phyloP scores from a whole-genome alignment of 2,888 invertebrate genomes.

The Pterostichus niger region DNA sequence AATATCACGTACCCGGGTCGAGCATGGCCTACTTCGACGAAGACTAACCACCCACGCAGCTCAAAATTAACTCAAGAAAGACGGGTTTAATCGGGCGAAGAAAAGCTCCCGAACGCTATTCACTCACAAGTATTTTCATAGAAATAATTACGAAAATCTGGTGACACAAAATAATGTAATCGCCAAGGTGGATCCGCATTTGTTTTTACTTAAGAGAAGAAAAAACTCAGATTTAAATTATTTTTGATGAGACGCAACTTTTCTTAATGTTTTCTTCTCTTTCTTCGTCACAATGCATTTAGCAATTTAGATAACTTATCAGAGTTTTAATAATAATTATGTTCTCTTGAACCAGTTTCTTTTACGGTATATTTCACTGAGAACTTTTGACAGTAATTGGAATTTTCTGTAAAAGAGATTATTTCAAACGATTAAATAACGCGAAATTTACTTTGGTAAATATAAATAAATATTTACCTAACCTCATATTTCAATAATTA shows the following conservation, averaged over 20 bases:
- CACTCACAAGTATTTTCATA: not conserved
- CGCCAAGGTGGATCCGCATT: not conserved
- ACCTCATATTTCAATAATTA: slow-evolving; percentile 23
- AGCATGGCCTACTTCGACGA: slow-evolving; percentile 8
- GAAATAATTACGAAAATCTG: slow-evolving; percentile 30
- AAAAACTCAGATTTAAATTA: slow-evolving; percentile 20
- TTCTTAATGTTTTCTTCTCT: slow-evolving; percentile 20
- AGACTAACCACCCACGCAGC: not conserved
- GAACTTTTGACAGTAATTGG: slow-evolving; percentile 40
- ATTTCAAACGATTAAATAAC: slow-evolving; percentile 34
- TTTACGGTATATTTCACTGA: not conserved
- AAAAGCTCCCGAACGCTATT: too few species aligned
- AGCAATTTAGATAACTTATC: slow-evolving; percentile 49
- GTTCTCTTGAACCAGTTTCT: slow-evolving; percentile 10
- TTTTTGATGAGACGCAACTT: slow-evolving; percentile 42
- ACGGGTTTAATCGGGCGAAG: slow-evolving; percentile 12
- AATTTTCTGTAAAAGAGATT: slow-evolving; percentile 7
- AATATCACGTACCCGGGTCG: too few species aligned
- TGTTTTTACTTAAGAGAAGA: slow-evolving; percentile 1
- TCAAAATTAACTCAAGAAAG: not conserved
- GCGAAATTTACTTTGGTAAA: slow-evolving; percentile 1
- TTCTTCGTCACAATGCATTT: slow-evolving; percentile 27
- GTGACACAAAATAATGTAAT: slow-evolving; percentile 1
- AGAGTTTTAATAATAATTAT: slow-evolving; percentile 42
- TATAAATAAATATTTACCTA: slow-evolving; percentile 32